phyloP scores from a whole-genome alignment of 2,888 invertebrate genomes.

The Xylocampa areola region DNA sequence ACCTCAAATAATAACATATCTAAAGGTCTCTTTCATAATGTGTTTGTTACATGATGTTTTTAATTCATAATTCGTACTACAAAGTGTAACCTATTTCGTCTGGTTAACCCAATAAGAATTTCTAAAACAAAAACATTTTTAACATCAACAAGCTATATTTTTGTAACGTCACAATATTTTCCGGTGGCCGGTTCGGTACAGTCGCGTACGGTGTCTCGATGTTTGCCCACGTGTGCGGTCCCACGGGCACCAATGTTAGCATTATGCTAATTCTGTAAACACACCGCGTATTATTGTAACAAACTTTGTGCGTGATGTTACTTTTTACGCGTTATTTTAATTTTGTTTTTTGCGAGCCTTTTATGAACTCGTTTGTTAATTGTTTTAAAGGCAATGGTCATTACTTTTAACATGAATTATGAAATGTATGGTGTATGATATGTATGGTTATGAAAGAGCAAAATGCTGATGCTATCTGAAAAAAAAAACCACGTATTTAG shows the following conservation, averaged over 20 bases:
- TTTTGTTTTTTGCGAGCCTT: slow-evolving; percentile 47
- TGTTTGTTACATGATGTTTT: slow-evolving; percentile 31
- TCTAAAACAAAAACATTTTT: slow-evolving; percentile 55
- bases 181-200: slow-evolving; percentile 58
- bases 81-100: slow-evolving; percentile 38
- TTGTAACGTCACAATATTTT: slow-evolving; percentile 59
- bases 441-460: too few species aligned
- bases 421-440: too few species aligned
- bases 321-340: slow-evolving; percentile 56
- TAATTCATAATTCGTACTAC: slow-evolving; percentile 36
- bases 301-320: slow-evolving; percentile 72
- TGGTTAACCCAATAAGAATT: slow-evolving; percentile 44
- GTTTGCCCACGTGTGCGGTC: slow-evolving; percentile 84
- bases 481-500: neutral
- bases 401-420: slow-evolving; percentile 8
- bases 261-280: slow-evolving; percentile 83
- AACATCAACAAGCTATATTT: slow-evolving; percentile 52
- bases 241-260: slow-evolving; percentile 78
- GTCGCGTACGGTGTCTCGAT: slow-evolving; percentile 61
- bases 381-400: slow-evolving; percentile 30
- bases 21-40: slow-evolving; percentile 26
- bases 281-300: slow-evolving; percentile 75
- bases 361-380: slow-evolving; percentile 44
- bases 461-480: neutral
- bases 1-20: slow-evolving; percentile 6